Evolutionary conservation across 23 tunicate genomes (phyloP).

Genomic region (Halocynthia roretzi): DNA sequence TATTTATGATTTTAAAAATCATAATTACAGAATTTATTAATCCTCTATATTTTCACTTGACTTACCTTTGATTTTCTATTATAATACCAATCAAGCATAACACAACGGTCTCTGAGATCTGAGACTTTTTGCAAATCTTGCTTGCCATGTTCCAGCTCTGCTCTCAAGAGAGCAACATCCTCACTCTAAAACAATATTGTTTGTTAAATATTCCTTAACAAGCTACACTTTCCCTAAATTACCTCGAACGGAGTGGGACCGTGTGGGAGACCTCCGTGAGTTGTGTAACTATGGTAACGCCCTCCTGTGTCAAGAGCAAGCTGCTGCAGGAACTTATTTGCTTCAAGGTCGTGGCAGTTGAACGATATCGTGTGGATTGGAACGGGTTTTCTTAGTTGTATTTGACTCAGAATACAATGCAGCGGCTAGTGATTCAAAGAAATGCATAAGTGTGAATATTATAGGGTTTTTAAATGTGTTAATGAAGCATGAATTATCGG

Average conservation of each 20-base stretch:
- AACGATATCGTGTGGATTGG: slow-evolving; percentile 92
- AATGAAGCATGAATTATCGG: neutral
- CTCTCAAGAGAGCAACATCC: slow-evolving; percentile 70
- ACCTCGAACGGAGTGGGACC: slow-evolving; percentile 23
- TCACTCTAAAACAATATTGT: slow-evolving; percentile 52
- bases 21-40: neutral
- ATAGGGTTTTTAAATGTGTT: neutral
- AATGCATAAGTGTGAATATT: neutral
- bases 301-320: slow-evolving; percentile 92
- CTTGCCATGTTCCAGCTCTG: slow-evolving; percentile 66
- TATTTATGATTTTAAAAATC: neutral
- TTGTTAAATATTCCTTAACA: neutral
- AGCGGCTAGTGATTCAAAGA: slow-evolving; percentile 13
- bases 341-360: slow-evolving; percentile 78
- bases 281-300: slow-evolving; percentile 83
- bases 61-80: slow-evolving; percentile 63
- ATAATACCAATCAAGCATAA: slow-evolving; percentile 86
- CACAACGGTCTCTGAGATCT: slow-evolving; percentile 74
- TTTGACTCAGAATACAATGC: slow-evolving; percentile 53
- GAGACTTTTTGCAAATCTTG: slow-evolving; percentile 68
- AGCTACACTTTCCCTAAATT: slow-evolving; percentile 30
- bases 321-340: slow-evolving; percentile 72
- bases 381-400: slow-evolving; percentile 72
- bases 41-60: neutral
- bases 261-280: slow-evolving; percentile 36